phyloP scores from a whole-genome alignment of 2,113 vertebrate genomes.

The Dascyllus trimaculatus region DNA sequence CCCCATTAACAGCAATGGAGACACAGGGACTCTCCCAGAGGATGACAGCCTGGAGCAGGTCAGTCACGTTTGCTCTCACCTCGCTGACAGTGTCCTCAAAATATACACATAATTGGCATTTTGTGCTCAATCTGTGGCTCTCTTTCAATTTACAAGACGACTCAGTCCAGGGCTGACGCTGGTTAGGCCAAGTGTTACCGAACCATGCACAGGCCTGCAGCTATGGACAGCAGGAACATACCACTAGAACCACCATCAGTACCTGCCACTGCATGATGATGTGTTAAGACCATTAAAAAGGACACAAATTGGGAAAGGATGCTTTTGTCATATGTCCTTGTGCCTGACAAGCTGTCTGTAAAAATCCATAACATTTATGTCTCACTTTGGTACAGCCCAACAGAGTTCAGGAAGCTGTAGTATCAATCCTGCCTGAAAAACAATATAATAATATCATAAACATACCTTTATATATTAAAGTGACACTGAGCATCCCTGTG shows the following conservation, averaged over 20 bases:
- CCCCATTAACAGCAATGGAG: constrained; percentile 96
- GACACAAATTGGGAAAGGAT: not conserved
- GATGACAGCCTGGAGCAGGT: constrained; percentile 96
- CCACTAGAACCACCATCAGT: not conserved
- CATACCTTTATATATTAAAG: too few relatives aligned
- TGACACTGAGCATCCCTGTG: too few relatives aligned
- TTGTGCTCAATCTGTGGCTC: not conserved
- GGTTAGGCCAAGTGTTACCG: constrained; percentile 45
- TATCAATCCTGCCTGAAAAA: not conserved
- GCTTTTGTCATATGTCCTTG: not conserved
- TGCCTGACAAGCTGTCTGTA: not conserved
- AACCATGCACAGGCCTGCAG: constrained; percentile 57
- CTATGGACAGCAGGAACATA: constrained; percentile 7
- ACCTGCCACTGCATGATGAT: not conserved
- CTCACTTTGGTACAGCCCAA: not conserved
- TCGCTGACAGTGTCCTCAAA: not conserved
- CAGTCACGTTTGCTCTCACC: not conserved
- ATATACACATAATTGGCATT: not conserved
- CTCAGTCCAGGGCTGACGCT: not conserved
- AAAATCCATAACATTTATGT: not conserved
- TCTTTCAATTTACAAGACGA: not conserved
- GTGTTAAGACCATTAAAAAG: not conserved
- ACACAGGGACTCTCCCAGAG: constrained; percentile 89
- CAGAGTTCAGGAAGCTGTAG: constrained; percentile 1
- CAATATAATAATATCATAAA: too few relatives aligned